Evolutionary conservation across 2,797 vertebrate species (phyloP), one percentile per base, ranked within the genome.

Genomic region (Rallus crepitans): DNA sequence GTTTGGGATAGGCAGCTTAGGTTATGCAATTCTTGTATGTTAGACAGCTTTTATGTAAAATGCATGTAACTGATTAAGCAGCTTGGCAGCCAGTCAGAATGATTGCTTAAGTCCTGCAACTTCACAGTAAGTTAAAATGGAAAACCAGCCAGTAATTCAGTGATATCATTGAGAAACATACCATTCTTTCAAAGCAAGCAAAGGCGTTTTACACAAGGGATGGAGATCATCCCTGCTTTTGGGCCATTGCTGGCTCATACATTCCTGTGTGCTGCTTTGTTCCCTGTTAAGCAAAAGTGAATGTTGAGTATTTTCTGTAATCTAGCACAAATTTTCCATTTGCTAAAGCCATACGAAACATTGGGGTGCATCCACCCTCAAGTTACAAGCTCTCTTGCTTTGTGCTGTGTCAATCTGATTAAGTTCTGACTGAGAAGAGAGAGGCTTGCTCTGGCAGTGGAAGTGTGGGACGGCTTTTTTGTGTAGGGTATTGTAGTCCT

Each of bases 41-140:
- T 64, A 68, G 84, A 33, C 52, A 73, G 85, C 73, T 95, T 94
- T 93, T 93, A 73, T 94, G 89, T 87, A 12, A 31, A 82, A 23
- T 84, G 70, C 65, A 28, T 93, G 75, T 53, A 82, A 84, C 52
- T 82, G 75, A 94, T 94, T 91, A 95, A 86, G 90, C 72, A 94
- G 84, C 77, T 97, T 96, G 94, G 96, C 96, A 94, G 94, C 89
- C 37, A 35, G 59, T 94, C 95, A 94, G 77, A 73, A 60, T 14
- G 92, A 82, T 87, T 96, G 79, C 89, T 90, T 92, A 91, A 95
- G 90, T 89, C 65, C 82, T 4, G 1, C 82, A 83, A 33, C 92
- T 95, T 87, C 68, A n/a, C 57, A 96, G 72, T 86, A 90, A 96
- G 85, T 97, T 66, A 87, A 94, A 91, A 97, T 89, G 94, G 94